Conservation (phyloP, 2,888 invertebrate genomes). For the Andrena minutula region DNA sequence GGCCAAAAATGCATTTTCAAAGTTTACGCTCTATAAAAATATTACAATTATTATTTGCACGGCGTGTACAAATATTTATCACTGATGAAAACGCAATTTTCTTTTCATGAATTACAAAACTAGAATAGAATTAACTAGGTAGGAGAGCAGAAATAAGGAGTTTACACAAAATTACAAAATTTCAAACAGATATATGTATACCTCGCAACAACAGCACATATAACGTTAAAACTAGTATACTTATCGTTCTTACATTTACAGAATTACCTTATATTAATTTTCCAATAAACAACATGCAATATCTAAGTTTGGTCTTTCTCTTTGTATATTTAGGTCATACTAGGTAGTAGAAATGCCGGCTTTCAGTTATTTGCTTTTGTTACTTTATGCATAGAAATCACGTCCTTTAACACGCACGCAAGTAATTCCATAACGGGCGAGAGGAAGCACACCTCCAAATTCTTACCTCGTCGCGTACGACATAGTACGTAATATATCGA, state of each 20-base stretch:
- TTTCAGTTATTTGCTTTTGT: slow-evolving; percentile 64
- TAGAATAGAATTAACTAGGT: slow-evolving; percentile 76
- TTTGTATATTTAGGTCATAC: slow-evolving; percentile 43
- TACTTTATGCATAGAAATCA: slow-evolving; percentile 64
- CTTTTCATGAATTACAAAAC: slow-evolving; percentile 75
- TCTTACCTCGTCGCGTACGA: slow-evolving; percentile 21
- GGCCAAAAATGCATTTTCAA: slow-evolving; percentile 76
- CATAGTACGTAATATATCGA: background rate
- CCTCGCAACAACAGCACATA: slow-evolving; percentile 78
- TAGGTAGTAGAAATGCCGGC: slow-evolving; percentile 71
- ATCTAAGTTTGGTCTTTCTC: slow-evolving; percentile 58
- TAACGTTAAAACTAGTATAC: slow-evolving; percentile 71
- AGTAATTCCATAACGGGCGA: slow-evolving; percentile 58
- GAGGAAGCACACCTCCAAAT: slow-evolving; percentile 73
- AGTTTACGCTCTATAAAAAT: slow-evolving; percentile 77
- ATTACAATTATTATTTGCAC: slow-evolving; percentile 76
- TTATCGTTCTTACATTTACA: slow-evolving; percentile 67
- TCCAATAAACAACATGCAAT: slow-evolving; percentile 75
- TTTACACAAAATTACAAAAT: slow-evolving; percentile 78
- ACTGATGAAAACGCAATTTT: slow-evolving; percentile 71
- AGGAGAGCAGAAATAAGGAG: slow-evolving; percentile 77
- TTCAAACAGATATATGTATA: slow-evolving; percentile 71
- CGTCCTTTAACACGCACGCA: slow-evolving; percentile 55
- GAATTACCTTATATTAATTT: slow-evolving; percentile 71
- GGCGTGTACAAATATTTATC: slow-evolving; percentile 67